Percentiles rank a stretch among this genome's conserved stretches.
phyloP scores from a whole-genome alignment of 2,888 invertebrate genomes.

The Stegophylla sp. region DNA sequence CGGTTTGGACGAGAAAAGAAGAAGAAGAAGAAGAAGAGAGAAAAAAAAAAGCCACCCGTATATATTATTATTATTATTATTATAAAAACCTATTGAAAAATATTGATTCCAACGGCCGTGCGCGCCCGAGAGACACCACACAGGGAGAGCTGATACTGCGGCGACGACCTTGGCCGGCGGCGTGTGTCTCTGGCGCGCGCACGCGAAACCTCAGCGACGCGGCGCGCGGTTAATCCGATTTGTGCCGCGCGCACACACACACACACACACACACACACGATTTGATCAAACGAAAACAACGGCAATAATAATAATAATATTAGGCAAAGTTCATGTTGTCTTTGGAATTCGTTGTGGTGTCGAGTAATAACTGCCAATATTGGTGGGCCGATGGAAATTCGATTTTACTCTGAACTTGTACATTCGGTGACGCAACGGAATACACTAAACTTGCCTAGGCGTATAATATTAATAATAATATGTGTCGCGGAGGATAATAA shows the following conservation, averaged over 20 bases:
- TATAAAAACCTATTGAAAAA: conserved; percentile 24
- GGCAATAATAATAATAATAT: too few species aligned
- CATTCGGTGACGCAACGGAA: too few species aligned
- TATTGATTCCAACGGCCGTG: conserved; percentile 33
- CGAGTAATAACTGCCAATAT: too few species aligned
- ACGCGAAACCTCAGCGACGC: conserved; percentile 30
- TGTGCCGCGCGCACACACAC: not conserved
- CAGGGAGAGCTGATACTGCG: not conserved
- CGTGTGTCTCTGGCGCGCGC: conserved; percentile 22
- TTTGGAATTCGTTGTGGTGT: too few species aligned
- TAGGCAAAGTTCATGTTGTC: too few species aligned
- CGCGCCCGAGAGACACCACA: not conserved
- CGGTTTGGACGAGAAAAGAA: not conserved
- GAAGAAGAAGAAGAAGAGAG: not conserved
- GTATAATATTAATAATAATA: too few species aligned
- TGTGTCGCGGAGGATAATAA: conserved; percentile 10
- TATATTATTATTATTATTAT: too few species aligned
- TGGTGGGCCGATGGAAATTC: not conserved
- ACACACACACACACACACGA: not conserved
- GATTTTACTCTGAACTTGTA: not conserved
- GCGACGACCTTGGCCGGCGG: conserved; percentile 25
- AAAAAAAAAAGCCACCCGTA: too few species aligned
- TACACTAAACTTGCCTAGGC: too few species aligned
- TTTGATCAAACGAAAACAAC: too few species aligned
- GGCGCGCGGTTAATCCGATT: not conserved